Evolutionary conservation across 2,797 vertebrate species (phyloP).

Genomic region (Jordanella pulchra): DNA sequence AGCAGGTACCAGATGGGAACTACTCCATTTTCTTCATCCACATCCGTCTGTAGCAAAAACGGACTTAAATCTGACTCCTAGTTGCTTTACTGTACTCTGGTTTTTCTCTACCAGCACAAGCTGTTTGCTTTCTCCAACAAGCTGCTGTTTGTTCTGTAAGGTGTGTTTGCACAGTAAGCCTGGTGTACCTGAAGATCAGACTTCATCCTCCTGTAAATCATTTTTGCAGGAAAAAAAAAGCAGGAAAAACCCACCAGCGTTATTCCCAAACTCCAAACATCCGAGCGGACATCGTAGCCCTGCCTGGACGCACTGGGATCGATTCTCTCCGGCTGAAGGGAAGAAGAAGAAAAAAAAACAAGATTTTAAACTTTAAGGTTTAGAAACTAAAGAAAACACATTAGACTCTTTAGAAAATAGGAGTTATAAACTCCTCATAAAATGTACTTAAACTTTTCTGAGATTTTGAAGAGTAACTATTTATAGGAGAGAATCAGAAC

Average conservation of each 20-base stretch:
- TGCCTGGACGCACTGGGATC: slow-evolving; percentile 97
- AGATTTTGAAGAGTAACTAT: not conserved
- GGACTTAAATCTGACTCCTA: too few relatives aligned
- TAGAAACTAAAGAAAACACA: not conserved
- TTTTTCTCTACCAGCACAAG: not conserved
- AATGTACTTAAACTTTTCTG: too few relatives aligned
- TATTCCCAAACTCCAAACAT: slow-evolving; percentile 98
- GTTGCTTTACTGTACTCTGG: too few relatives aligned
- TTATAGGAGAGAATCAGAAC: too few relatives aligned
- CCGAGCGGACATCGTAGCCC: slow-evolving; percentile 96
- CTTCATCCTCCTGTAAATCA: slow-evolving; percentile 68
- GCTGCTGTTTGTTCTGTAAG: not conserved
- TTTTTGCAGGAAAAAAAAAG: slow-evolving; percentile 66
- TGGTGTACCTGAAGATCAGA: not conserved
- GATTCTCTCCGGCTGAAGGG: slow-evolving; percentile 92
- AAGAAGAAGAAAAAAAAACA: slow-evolving; percentile 20
- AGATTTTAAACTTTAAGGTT: not conserved
- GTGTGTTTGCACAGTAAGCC: not conserved
- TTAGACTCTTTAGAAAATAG: too few relatives aligned
- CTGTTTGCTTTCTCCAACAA: not conserved
- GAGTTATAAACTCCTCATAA: too few relatives aligned
- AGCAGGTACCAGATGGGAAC: too few relatives aligned
- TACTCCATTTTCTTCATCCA: not conserved
- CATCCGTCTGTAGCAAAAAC: not conserved
- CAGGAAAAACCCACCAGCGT: slow-evolving; percentile 84